phyloP scores from a whole-genome alignment of 2,797 vertebrate species.

The Botia almorhae region DNA sequence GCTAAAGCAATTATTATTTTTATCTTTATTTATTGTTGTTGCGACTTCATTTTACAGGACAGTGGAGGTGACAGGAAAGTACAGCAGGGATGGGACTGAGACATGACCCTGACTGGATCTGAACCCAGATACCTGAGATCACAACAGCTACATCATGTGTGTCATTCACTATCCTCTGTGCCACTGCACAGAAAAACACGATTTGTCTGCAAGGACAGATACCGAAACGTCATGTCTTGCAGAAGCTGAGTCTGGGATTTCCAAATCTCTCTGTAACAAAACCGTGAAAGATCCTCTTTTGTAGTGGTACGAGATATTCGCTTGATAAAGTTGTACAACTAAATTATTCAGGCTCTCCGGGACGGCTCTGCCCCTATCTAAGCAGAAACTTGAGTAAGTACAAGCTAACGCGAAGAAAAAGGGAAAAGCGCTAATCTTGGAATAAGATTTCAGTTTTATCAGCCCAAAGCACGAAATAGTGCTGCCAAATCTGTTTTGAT shows the following conservation, averaged over 20 bases:
- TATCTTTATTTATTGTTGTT: not conserved
- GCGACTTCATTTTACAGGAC: not conserved
- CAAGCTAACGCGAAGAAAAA: constrained; percentile 31
- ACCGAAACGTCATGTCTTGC: constrained; percentile 14
- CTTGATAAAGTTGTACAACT: constrained; percentile 57
- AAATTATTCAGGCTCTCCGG: constrained; percentile 57
- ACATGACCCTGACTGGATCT: not conserved
- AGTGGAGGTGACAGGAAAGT: not conserved
- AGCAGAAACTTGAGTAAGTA: constrained; percentile 43
- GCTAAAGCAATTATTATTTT: constrained; percentile 5
- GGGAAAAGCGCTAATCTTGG: constrained; percentile 40
- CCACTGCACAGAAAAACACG: not conserved
- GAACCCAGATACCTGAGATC: not conserved
- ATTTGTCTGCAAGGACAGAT: not conserved
- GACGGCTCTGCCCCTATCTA: constrained; percentile 39
- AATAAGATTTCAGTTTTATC: constrained; percentile 24
- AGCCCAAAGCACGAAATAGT: constrained; percentile 34
- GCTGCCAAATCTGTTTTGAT: constrained; percentile 18
- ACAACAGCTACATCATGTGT: not conserved
- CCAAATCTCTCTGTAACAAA: constrained; percentile 46
- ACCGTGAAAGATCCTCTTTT: constrained; percentile 49
- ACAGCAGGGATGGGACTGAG: not conserved
- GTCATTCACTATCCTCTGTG: not conserved
- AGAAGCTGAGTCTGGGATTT: constrained; percentile 45
- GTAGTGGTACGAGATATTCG: constrained; percentile 49